These are phyloP conservation scores for Lutraria lutraria DNA, from an alignment of 2,888 invertebrate genomes.

Conservation along the genomic window DNA sequence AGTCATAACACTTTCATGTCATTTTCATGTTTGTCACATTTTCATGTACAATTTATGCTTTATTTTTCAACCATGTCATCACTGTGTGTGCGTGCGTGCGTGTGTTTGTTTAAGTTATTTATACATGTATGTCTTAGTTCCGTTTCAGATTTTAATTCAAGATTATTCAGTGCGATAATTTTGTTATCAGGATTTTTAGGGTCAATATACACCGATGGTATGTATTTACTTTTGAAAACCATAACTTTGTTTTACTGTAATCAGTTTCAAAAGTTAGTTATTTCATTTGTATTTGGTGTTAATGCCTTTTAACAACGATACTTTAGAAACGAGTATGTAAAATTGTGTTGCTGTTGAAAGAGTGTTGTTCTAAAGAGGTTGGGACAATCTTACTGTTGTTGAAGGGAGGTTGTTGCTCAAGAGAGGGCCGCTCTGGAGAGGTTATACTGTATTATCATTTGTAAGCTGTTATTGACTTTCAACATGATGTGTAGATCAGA, in stretches of 20 bases:
- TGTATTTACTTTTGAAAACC: too few species aligned
- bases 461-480: neutral
- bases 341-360: too few species aligned
- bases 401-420: too few species aligned
- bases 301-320: neutral
- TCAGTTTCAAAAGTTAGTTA: neutral
- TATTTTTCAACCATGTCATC: too few species aligned
- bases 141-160: constrained; percentile 4
- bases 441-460: too few species aligned
- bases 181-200: neutral
- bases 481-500: neutral
- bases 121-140: neutral
- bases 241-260: neutral
- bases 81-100: too few species aligned
- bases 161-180: neutral
- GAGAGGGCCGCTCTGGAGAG: too few species aligned
- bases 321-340: too few species aligned
- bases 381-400: too few species aligned
- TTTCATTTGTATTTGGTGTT: neutral
- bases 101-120: neutral
- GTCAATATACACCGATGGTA: neutral
- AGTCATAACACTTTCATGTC: too few species aligned
- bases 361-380: too few species aligned
- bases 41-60: neutral
- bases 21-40: too few species aligned